Evolutionary conservation across 2,888 invertebrate genomes (phyloP), one percentile per base, ranked within the genome.

Genomic region (Parasteatoda lunata): DNA sequence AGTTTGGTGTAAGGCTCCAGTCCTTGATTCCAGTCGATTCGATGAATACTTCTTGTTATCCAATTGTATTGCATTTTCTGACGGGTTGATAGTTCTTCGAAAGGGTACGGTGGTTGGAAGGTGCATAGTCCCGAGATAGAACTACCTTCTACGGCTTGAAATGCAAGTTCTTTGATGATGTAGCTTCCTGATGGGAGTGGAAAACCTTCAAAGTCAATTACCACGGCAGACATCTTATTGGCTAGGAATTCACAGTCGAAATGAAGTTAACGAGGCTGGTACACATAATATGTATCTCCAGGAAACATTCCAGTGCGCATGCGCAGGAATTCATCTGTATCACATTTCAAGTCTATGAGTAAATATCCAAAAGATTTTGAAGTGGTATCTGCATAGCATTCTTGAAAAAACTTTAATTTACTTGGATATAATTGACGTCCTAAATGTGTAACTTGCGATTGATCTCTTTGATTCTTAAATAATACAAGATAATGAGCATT

Each of bases 401-500:
- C 65, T 11, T 65, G 65, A 7, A 84, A 66, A 65, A 64, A 72
- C 47, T 84, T 78, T 0, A 64, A 5, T 4, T 73, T 11, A 52
- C 0, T 13, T 0, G 78, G 84, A 71, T 65, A 66, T 8, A 84
- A 51, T 52, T 84, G 84, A 11, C 13, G 54, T n/a, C 73, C 72
- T n/a, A 78, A 73, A 51, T 45, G 13, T 5, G 13, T 68, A 48
- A 79, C 54, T 78, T 79, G 84, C 8, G 15, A 49, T 9, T 47
- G n/a, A 52, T 84, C 79, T 30, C 84, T 64, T 65, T 51, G 51
- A 30, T 84, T 84, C 72, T 84, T 84, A 71, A 71, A 71, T 54
- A 79, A 66, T 30, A 84, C 48, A 45, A 84, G 52, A 66, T 79
- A 79, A 73, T 79, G 84, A 45, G 73, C 59, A 73, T 84, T 84